phyloP scores from a whole-genome alignment of 2,888 invertebrate genomes.

The Diadromus collaris region DNA sequence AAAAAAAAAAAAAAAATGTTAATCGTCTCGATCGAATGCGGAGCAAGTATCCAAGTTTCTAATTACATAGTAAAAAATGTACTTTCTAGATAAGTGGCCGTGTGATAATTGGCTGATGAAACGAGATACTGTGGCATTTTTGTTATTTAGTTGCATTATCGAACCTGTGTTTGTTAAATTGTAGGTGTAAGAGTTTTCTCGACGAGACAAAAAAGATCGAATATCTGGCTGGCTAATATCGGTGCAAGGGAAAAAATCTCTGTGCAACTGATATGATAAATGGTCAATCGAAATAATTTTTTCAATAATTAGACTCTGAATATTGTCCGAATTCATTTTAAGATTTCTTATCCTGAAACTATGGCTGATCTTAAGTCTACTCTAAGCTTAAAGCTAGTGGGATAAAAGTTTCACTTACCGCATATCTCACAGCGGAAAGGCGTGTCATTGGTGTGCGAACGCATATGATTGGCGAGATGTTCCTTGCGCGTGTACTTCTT shows the following conservation, averaged over 20 bases:
- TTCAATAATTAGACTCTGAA: background rate
- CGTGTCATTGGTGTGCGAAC: constrained; percentile 93
- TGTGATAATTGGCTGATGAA: background rate
- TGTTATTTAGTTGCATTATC: background rate
- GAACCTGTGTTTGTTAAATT: background rate
- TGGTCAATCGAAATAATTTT: background rate
- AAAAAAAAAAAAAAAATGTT: background rate
- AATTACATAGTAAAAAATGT: background rate
- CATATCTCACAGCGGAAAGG: constrained; percentile 94
- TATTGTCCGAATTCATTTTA: background rate
- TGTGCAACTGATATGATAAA: background rate
- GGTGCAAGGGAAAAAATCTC: no score
- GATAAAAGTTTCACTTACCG: constrained; percentile 81
- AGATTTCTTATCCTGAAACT: background rate
- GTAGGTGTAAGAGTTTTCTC: background rate
- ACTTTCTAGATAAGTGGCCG: background rate
- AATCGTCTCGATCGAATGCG: background rate
- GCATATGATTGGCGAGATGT: constrained; percentile 93
- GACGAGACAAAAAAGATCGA: background rate
- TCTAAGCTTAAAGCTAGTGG: constrained; percentile 64
- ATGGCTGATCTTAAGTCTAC: background rate
- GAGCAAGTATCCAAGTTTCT: constrained; percentile 11
- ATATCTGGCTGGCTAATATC: background rate
- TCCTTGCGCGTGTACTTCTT: constrained; percentile 95
- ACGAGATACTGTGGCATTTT: background rate